A percentile compares a stretch with the other conserved stretches of the same genome.
These are phyloP conservation scores for Apodemia hepburni DNA, from an alignment of 2,888 invertebrate species.

Conservation along the genomic window DNA sequence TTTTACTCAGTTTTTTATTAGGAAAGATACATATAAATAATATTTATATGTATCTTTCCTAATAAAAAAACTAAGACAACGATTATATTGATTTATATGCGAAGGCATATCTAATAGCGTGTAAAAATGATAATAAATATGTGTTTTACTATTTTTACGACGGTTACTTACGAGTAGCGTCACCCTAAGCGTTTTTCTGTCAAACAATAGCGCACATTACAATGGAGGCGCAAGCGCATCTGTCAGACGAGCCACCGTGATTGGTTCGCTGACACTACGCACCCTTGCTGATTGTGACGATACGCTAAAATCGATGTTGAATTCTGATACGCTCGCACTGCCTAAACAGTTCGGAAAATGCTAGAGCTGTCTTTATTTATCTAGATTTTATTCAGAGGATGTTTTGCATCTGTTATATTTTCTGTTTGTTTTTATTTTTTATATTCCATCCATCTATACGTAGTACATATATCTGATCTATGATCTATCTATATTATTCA, in stretches of 20 bases:
- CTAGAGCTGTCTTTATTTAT: neutral
- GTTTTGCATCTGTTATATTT: too few relatives aligned
- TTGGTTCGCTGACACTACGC: slow-evolving; percentile 51
- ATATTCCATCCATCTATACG: too few relatives aligned
- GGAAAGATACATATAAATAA: too few relatives aligned
- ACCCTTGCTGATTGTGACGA: slow-evolving; percentile 69
- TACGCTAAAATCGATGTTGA: slow-evolving; percentile 63
- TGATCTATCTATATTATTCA: too few relatives aligned
- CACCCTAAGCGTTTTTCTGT: slow-evolving; percentile 55
- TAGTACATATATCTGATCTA: too few relatives aligned
- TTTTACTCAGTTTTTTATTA: too few relatives aligned
- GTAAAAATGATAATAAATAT: slow-evolving; percentile 11
- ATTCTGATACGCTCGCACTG: slow-evolving; percentile 45
- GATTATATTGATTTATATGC: neutral
- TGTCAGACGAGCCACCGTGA: slow-evolving; percentile 48
- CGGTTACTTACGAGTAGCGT: slow-evolving; percentile 59
- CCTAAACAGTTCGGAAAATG: slow-evolving; percentile 42
- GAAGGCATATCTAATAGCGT: slow-evolving; percentile 3
- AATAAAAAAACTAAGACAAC: too few relatives aligned
- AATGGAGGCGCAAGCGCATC: slow-evolving; percentile 67
- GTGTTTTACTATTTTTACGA: slow-evolving; percentile 26
- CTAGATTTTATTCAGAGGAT: too few relatives aligned
- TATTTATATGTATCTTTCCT: too few relatives aligned
- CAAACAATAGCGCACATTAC: slow-evolving; percentile 55
- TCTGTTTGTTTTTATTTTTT: too few relatives aligned